Percentiles rank a stretch among this genome's conserved stretches.
Evolutionary conservation across 2,113 vertebrate species (phyloP).

Genomic region (Nothoprocta pentlandii): DNA sequence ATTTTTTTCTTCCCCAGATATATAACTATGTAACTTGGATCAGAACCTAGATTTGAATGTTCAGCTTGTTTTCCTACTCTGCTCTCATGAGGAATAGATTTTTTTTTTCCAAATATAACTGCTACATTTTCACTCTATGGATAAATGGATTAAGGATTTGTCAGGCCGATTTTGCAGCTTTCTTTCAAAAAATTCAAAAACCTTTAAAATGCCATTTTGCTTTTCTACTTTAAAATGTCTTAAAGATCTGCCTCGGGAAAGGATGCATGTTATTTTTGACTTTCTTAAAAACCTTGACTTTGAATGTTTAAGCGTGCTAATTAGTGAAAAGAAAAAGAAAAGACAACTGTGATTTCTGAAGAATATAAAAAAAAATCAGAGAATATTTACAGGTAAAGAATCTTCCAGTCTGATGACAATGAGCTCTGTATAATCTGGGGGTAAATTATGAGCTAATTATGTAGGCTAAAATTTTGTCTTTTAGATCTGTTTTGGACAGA

Average conservation of each 20-base stretch:
- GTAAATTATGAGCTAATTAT: background rate
- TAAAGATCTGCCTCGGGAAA: slow-evolving; percentile 24
- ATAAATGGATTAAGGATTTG: slow-evolving; percentile 48
- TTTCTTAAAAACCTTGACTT: slow-evolving; percentile 12
- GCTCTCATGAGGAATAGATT: background rate
- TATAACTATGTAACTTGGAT: background rate
- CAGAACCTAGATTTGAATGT: background rate
- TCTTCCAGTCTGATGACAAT: background rate
- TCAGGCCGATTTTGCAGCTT: slow-evolving; percentile 46
- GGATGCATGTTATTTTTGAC: slow-evolving; percentile 11
- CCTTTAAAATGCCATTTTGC: slow-evolving; percentile 36
- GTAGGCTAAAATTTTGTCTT: background rate
- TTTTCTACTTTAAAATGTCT: slow-evolving; percentile 39
- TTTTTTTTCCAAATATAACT: slow-evolving; percentile 7
- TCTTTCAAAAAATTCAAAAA: slow-evolving; percentile 47
- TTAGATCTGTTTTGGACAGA: background rate
- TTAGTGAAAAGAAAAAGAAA: slow-evolving; percentile 26
- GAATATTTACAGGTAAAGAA: background rate
- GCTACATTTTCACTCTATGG: slow-evolving; percentile 30
- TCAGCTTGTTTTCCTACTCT: background rate
- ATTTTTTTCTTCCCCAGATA: background rate
- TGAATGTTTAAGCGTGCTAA: slow-evolving; percentile 45
- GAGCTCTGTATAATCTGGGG: background rate
- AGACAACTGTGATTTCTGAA: slow-evolving; percentile 1
- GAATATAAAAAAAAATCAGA: background rate